Conservation (phyloP, 2,888 invertebrate species). For the Orchestes rusci region DNA sequence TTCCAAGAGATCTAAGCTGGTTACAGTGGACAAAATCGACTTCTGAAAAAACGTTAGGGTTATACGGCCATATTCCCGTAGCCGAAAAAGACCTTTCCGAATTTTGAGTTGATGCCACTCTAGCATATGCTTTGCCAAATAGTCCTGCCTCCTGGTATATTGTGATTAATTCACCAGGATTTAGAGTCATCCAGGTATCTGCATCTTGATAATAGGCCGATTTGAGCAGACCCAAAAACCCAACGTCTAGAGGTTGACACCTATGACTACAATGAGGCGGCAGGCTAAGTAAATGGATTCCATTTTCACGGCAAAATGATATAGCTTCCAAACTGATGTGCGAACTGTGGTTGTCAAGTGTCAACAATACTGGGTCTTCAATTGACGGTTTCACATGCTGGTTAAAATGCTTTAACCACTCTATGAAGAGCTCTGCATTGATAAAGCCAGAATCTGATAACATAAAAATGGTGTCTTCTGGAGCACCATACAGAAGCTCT, state of each 20-base stretch:
- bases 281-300: no score
- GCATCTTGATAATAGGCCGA: slow-evolving; percentile 29
- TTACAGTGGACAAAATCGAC: no score
- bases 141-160: no score
- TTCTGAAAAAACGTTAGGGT: no score
- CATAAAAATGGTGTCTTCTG: no score
- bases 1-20: no score
- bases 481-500: no score
- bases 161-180: no score
- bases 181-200: slow-evolving; percentile 21
- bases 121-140: no score
- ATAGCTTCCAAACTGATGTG: slow-evolving; percentile 24
- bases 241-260: slow-evolving; percentile 32
- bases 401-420: slow-evolving; percentile 29
- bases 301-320: slow-evolving; percentile 19
- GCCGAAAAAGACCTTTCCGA: no score
- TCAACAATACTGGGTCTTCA: slow-evolving; percentile 30
- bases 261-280: slow-evolving; percentile 34
- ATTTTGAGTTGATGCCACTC: no score
- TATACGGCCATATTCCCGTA: no score
- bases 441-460: slow-evolving; percentile 38
- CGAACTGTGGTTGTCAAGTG: slow-evolving; percentile 33
- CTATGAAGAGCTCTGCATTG: slow-evolving; percentile 29
- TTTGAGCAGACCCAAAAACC: slow-evolving; percentile 12
- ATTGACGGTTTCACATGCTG: slow-evolving; percentile 29